Conservation (phyloP, 2,888 invertebrate species). For the Leptodirus hochenwartii region DNA sequence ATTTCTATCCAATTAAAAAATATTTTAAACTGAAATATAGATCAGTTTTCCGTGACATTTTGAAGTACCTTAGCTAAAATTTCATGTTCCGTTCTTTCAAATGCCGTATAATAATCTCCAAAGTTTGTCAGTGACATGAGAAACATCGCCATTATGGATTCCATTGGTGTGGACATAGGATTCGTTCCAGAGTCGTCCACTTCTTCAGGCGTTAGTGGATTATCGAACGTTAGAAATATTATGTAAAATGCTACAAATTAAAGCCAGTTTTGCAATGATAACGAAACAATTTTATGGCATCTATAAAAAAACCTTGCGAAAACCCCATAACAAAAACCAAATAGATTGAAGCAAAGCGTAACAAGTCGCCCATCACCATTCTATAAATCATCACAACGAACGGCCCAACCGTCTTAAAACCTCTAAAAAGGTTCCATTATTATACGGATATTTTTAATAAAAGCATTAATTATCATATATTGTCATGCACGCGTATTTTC, state of each 20-base stretch:
- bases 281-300: background rate
- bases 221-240: slow-evolving; percentile 76
- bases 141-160: slow-evolving; percentile 95
- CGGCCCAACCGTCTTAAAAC: slow-evolving; percentile 94
- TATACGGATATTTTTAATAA: no score
- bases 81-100: slow-evolving; percentile 76
- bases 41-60: no score
- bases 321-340: slow-evolving; percentile 94
- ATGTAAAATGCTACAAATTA: slow-evolving; percentile 66
- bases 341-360: slow-evolving; percentile 92
- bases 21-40: no score
- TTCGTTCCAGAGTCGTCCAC: slow-evolving; percentile 66
- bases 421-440: slow-evolving; percentile 37
- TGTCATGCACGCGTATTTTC: no score
- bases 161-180: slow-evolving; percentile 82
- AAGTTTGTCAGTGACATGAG: slow-evolving; percentile 96
- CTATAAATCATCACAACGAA: slow-evolving; percentile 99
- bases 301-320: slow-evolving; percentile 56
- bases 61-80: slow-evolving; percentile 69
- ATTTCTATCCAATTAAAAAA: no score
- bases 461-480: no score
- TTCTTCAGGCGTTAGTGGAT: slow-evolving; percentile 65
- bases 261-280: no score
- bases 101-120: slow-evolving; percentile 83
- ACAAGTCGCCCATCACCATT: slow-evolving; percentile 91